Conservation (phyloP, 2,888 invertebrate species). For the Mesodorylaimus sp. region DNA sequence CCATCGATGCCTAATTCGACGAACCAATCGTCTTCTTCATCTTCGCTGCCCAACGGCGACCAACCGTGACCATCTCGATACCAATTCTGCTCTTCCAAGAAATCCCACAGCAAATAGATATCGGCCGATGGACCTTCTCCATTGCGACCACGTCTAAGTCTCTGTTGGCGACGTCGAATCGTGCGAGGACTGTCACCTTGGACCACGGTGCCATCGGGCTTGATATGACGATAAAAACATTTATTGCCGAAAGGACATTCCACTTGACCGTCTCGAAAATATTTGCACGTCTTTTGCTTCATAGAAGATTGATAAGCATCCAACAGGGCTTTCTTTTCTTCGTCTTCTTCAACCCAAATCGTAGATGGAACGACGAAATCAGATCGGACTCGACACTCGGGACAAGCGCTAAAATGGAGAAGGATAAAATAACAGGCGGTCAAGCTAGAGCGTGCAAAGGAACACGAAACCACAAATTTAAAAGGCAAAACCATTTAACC, state of each 20-base stretch:
- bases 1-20: too few species aligned
- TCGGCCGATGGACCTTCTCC: too few species aligned
- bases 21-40: too few species aligned
- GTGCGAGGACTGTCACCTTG: constrained; percentile 11
- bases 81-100: constrained; percentile 7
- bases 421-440: too few species aligned
- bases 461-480: too few species aligned
- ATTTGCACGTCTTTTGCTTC: constrained; percentile 58
- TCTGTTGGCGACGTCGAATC: constrained; percentile 5
- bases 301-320: constrained; percentile 51
- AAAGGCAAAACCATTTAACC: too few species aligned
- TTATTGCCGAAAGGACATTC: constrained; percentile 70
- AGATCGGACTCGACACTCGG: constrained; percentile 59
- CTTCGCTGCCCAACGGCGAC: too few species aligned
- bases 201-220: constrained; percentile 47
- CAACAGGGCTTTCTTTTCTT: constrained; percentile 58
- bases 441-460: too few species aligned
- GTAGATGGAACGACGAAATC: constrained; percentile 67
- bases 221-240: constrained; percentile 63
- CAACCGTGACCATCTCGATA: too few species aligned
- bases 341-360: constrained; percentile 63
- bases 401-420: constrained; percentile 54
- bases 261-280: constrained; percentile 43
- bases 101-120: constrained; percentile 7
- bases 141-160: neutral